Conservation (phyloP, 2,888 invertebrate genomes). For the Kryphioiulus occultus region DNA sequence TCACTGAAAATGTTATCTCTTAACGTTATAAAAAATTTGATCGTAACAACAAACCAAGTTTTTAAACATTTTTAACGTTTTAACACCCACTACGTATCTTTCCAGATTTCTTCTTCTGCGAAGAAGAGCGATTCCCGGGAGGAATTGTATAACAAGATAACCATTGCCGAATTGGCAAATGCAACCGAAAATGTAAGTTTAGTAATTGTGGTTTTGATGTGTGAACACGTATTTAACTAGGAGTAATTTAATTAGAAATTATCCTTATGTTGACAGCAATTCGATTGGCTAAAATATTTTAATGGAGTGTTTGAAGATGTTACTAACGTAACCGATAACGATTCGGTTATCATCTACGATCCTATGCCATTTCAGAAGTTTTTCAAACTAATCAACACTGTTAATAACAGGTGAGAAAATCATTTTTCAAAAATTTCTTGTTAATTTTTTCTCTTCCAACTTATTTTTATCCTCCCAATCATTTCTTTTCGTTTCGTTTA, state of each 20-base stretch:
- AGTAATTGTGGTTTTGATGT: not conserved
- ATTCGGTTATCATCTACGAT: conserved; percentile 46
- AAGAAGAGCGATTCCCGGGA: conserved; percentile 44
- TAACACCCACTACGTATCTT: too few relatives aligned
- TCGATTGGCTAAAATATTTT: conserved; percentile 49
- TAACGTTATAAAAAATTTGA: too few relatives aligned
- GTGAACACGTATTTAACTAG: not conserved
- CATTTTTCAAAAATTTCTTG: not conserved
- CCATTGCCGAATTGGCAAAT: conserved; percentile 46
- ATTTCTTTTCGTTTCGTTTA: not conserved
- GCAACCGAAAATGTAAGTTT: conserved; percentile 46
- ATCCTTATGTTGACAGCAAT: conserved; percentile 29
- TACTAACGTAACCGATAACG: conserved; percentile 45
- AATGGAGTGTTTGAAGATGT: conserved; percentile 46
- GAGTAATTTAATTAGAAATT: not conserved
- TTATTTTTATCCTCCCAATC: not conserved
- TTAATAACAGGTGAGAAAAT: conserved; percentile 48
- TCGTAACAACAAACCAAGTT: too few relatives aligned
- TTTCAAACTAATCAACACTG: conserved; percentile 37
- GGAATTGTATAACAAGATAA: conserved; percentile 51
- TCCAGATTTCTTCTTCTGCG: conserved; percentile 40
- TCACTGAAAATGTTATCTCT: too few relatives aligned
- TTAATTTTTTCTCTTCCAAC: not conserved
- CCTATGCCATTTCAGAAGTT: not conserved
- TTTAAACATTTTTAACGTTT: too few relatives aligned